A percentile compares a stretch with the other conserved stretches of the same genome.
These are phyloP conservation scores for Boulengeromyrus knoepffleri DNA, from an alignment of 2,113 vertebrate species.

Conservation along the genomic window DNA sequence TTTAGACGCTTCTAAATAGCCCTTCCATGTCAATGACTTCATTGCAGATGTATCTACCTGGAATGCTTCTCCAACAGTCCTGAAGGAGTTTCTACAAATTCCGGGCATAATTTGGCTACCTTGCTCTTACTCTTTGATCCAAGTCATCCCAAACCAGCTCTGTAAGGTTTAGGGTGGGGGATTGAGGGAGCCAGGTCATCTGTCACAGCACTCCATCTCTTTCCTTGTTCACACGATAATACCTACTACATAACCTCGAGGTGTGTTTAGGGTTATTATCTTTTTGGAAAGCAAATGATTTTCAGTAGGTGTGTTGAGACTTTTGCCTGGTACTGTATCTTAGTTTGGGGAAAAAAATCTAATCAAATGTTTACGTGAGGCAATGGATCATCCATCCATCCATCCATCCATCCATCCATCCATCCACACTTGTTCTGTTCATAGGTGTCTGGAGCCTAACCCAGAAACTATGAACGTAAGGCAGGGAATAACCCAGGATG, in stretches of 20 bases:
- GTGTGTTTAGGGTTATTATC: neutral
- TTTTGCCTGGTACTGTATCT: neutral
- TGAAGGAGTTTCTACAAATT: neutral
- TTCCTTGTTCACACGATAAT: neutral
- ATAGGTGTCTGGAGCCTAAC: neutral
- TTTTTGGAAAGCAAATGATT: neutral
- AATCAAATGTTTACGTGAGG: neutral
- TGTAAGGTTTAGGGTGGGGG: neutral
- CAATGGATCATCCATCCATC: neutral
- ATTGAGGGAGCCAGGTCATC: neutral
- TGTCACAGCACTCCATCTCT: neutral
- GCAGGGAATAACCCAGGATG: neutral
- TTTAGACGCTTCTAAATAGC: neutral
- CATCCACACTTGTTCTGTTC: neutral
- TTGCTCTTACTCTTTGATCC: neutral
- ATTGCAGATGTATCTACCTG: neutral
- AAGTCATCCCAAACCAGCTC: neutral
- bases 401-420: neutral
- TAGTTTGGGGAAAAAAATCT: neutral
- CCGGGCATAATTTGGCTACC: neutral
- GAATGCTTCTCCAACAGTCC: neutral
- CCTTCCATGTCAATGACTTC: neutral
- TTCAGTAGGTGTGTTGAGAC: neutral
- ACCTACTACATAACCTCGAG: too few species aligned
- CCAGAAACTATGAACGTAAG: neutral